Evolutionary conservation across 2,797 vertebrate species (phyloP).

Genomic region (Enteromius treurensis): DNA sequence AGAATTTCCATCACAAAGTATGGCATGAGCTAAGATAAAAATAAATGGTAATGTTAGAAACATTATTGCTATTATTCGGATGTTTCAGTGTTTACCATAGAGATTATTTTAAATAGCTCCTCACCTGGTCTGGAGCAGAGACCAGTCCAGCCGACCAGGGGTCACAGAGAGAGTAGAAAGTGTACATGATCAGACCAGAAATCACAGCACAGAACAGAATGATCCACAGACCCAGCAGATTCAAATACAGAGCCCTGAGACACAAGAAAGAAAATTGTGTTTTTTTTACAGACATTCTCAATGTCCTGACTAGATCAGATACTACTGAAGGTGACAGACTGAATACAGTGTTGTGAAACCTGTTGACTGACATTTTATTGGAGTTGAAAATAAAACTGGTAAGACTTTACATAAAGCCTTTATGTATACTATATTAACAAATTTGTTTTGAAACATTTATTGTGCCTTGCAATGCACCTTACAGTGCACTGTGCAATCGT

Average conservation of each 20-base stretch:
- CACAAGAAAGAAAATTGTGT: neutral
- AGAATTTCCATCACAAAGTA: conserved; percentile 89
- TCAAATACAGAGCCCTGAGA: conserved; percentile 86
- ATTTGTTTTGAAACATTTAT: too few species aligned
- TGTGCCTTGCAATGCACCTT: too few species aligned
- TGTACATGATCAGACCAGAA: conserved; percentile 84
- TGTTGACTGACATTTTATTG: neutral
- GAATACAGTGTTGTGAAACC: neutral
- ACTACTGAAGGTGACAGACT: neutral
- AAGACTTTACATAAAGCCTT: too few species aligned
- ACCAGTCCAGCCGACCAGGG: conserved; percentile 83
- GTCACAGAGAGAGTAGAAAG: conserved; percentile 78
- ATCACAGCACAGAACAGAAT: conserved; percentile 78
- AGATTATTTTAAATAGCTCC: neutral
- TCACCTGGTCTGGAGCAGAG: conserved; percentile 83
- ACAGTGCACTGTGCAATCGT: neutral
- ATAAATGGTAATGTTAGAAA: neutral
- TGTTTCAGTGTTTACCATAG: neutral
- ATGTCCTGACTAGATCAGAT: neutral
- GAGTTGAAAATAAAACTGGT: neutral
- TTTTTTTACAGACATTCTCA: neutral
- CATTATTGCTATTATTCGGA: neutral
- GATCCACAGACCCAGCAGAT: conserved; percentile 79
- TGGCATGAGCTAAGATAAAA: conserved; percentile 78
- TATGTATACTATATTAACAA: too few species aligned